phyloP scores from a whole-genome alignment of 2,113 vertebrate species.

The Pseudorectes ferrugineus region DNA sequence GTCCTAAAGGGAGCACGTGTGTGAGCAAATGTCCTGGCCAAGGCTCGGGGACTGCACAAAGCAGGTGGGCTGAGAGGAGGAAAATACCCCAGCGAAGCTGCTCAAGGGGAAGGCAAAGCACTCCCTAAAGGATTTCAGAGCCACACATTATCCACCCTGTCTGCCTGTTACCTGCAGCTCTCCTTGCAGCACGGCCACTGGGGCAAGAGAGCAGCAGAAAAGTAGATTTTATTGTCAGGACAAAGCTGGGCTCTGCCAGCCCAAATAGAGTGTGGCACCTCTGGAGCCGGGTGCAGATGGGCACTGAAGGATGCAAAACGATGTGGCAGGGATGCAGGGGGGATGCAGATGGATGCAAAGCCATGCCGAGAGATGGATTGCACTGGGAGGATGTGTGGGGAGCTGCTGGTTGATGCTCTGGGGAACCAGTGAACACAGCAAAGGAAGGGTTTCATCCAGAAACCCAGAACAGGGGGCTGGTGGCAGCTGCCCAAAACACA shows the following conservation, averaged over 20 bases:
- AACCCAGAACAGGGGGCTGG: background rate
- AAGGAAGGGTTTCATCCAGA: background rate
- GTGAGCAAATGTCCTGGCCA: accelerated
- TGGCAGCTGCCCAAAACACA: background rate
- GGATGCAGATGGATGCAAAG: background rate
- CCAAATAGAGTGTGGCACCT: accelerated
- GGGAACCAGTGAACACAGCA: background rate
- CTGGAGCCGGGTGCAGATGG: background rate
- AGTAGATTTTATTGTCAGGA: accelerated
- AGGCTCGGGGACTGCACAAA: background rate
- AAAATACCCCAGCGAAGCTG: background rate
- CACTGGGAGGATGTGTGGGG: accelerated
- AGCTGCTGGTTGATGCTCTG: background rate
- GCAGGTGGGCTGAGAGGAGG: background rate
- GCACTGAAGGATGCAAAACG: background rate
- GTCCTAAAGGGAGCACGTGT: background rate
- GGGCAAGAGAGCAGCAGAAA: background rate
- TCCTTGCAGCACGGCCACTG: background rate
- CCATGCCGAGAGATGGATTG: background rate
- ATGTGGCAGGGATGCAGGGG: background rate
- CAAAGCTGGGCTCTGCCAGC: background rate
- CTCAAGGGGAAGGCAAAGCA: background rate
- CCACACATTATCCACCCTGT: background rate
- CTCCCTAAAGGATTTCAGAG: accelerated
- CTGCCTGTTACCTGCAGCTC: background rate